Base-by-base conservation (phyloP, 2,797 vertebrate genomes). In the Enteromius viviparus region DNA sequence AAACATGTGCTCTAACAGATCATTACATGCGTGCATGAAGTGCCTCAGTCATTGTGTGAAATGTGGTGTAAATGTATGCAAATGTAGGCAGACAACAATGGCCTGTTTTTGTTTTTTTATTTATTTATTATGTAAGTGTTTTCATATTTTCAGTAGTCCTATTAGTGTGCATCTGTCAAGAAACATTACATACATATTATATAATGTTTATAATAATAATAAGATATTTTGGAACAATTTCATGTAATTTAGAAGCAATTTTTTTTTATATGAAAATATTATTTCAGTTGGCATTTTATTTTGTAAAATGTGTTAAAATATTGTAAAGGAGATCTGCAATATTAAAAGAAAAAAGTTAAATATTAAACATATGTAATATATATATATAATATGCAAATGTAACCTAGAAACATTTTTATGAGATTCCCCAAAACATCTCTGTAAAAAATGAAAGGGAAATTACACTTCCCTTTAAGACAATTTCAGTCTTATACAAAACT, bases 1-100 rank as follows among this genome's bases (percentile, higher is more conserved):
- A 80, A 70, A 77, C 37, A 45, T 69, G 65, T 69, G 34, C 34
- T 70, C 51, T 58, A 42, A 40, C 6, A 55, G 49, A 17, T 80
- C 49, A 69, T 70, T 29, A 69, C 23, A 45, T 42, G 78, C 17
- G 15, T 80, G 77, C 64, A n/a, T 37, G 64, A 68, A 66, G 64
- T 26, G 47, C 32, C 32, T 26, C 29, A 53, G 51, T 12, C 10
- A 0, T 37, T 53, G 14, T 9, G n/a, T 53, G 53, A 78, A 78
- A 79, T 14, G 11, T 37, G 3, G 2, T 29, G 60, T 34, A 51
- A 65, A 78, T 37, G 15, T 40, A 69, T 69, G 1, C n/a, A 49
- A 65, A 78, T 34, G 5, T 40, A 55, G 40, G 2, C 32, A 69
- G 58, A 14, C 37, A 14, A n/a, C 29, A 29, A 62, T 62, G 45